Percentiles rank a stretch among this genome's conserved stretches.
These are phyloP conservation scores for Poeciliopsis retropinna DNA, from an alignment of 2,113 vertebrate genomes.

Conservation along the genomic window DNA sequence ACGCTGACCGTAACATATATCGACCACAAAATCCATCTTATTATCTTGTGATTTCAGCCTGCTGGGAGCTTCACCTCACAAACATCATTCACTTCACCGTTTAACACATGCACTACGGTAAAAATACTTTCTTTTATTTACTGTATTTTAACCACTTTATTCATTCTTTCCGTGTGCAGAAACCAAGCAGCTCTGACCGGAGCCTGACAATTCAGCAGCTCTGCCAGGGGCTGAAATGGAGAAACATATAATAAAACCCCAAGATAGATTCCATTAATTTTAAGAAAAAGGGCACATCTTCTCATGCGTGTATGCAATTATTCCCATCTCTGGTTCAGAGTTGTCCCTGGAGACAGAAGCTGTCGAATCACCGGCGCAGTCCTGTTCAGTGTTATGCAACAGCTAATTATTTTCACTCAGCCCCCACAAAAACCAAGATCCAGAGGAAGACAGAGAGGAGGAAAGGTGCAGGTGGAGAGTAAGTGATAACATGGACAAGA, in stretches of 20 bases:
- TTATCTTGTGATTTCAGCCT: background rate
- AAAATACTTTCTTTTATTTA: background rate
- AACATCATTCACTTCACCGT: background rate
- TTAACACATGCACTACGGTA: background rate
- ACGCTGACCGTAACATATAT: slow-evolving; percentile 28
- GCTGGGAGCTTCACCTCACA: background rate
- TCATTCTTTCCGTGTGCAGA: slow-evolving; percentile 29
- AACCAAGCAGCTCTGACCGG: slow-evolving; percentile 34
- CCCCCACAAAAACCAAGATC: slow-evolving; percentile 44
- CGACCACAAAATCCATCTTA: background rate
- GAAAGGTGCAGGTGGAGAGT: slow-evolving; percentile 3
- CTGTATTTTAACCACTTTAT: slow-evolving; percentile 16
- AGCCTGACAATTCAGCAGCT: slow-evolving; percentile 55
- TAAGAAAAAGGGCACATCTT: slow-evolving; percentile 55
- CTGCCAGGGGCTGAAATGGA: slow-evolving; percentile 38
- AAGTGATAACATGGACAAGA: slow-evolving; percentile 38
- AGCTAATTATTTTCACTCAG: slow-evolving; percentile 77
- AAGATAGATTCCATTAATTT: slow-evolving; percentile 54
- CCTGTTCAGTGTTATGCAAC: slow-evolving; percentile 75
- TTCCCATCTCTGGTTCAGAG: slow-evolving; percentile 61
- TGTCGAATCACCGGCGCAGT: slow-evolving; percentile 62
- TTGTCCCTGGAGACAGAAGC: slow-evolving; percentile 57
- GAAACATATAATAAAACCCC: slow-evolving; percentile 61
- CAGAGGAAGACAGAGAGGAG: slow-evolving; percentile 20
- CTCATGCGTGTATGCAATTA: slow-evolving; percentile 71